These are phyloP conservation scores for Etheostoma spectabile DNA, from an alignment of 2,113 vertebrate species.

Conservation along the genomic window DNA sequence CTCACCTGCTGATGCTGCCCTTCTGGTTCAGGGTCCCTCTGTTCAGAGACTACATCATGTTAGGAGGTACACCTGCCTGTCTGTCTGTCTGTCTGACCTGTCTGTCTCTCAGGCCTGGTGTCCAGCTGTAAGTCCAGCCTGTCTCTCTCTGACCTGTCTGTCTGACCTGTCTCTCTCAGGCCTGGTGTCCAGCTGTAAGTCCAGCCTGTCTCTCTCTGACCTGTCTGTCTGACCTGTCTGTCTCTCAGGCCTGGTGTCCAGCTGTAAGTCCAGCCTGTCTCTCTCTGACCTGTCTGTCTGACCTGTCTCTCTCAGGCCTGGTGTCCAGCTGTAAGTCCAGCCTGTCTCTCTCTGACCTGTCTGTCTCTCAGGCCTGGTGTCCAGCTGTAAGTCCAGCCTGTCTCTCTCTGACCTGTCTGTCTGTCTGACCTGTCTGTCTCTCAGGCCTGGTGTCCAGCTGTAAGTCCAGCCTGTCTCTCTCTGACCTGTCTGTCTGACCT, in stretches of 20 bases:
- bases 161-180: no score
- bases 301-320: no score
- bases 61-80: constrained; percentile 74
- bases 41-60: constrained; percentile 87
- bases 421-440: no score
- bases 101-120: neutral
- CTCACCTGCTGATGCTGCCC: constrained; percentile 85
- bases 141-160: no score
- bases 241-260: no score
- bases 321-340: no score
- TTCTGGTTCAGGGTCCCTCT: constrained; percentile 86
- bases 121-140: no score
- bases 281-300: no score
- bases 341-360: neutral
- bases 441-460: no score
- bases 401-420: constrained; percentile 18
- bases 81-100: constrained; percentile 2
- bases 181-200: no score
- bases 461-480: neutral
- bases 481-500: no score
- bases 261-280: no score
- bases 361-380: constrained; percentile 72
- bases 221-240: neutral
- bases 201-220: neutral
- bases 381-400: constrained; percentile 73